Base-by-base conservation (phyloP, 2,113 vertebrate species). In the Calyptomena viridis region DNA sequence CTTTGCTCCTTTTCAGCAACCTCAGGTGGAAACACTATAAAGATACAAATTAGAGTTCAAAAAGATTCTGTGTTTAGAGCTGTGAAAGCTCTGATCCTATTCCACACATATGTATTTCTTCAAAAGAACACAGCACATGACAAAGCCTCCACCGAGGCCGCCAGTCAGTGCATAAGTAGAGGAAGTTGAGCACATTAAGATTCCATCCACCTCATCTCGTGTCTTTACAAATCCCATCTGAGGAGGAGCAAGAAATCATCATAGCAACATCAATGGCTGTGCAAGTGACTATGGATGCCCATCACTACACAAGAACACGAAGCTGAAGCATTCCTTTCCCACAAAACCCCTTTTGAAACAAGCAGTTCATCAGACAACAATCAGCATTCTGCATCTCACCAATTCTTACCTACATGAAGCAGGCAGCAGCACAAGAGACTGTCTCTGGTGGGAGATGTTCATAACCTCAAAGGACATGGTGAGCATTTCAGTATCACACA, bases 241-340 rank as follows among this genome's bases (percentile, higher is more conserved):
- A 35, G 16, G 31, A 44, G 25, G 20, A 83, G 5, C 4, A 44
- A 72, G 37, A 33, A 52, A 44, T 5, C 56, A 20, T 30, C 46
- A 31, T 1, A 16, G 21, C 5, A 52, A 42, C 50, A 52, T 15
- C 44, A 12, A 18, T 24, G 23, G 11, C 37, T 14, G 1, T 24
- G 9, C 14, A 35, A 4, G 27, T 8, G 14, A 9, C 24, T 15
- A 3, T 5, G 6, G 8, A 80, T 20, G 2, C 9, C 33, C 40
- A 35, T 7, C 23, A 8, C 27, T 31, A n/a, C 24, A 35, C 24
- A 35, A 9, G 19, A 7, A 71, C 20, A 50, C 28, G 37, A 42
- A n/a, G 21, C 16, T 25, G 4, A 44, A 16, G 10, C 0, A 0
- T 25, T 63, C 6, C 13, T 5, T 7, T 21, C 8, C 13, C 16